Percentiles rank a stretch among this genome's conserved stretches.
Evolutionary conservation across 2,888 invertebrate genomes (phyloP).

Genomic region (Temnothorax rugatulus): DNA sequence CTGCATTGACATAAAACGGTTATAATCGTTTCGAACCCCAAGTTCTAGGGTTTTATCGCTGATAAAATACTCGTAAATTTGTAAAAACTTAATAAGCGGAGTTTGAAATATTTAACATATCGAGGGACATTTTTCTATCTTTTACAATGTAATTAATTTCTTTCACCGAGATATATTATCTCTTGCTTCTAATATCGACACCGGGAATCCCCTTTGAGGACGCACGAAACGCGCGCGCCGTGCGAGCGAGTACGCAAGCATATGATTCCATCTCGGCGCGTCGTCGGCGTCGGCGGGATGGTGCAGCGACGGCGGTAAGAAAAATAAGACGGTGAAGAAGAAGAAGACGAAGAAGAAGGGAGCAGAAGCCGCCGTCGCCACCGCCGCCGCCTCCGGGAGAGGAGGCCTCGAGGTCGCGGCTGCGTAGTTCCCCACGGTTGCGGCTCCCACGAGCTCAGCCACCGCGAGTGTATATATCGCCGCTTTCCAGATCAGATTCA

Average conservation of each 20-base stretch:
- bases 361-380: conserved; percentile 42
- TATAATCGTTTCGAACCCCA: no score
- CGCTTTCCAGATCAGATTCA: conserved; percentile 80
- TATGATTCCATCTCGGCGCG: conserved; percentile 22
- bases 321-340: conserved; percentile 55
- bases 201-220: not conserved
- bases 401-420: conserved; percentile 71
- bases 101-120: not conserved
- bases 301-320: conserved; percentile 16
- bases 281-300: conserved; percentile 19
- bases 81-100: not conserved
- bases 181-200: not conserved
- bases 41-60: not conserved
- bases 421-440: conserved; percentile 70
- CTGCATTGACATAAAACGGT: not conserved
- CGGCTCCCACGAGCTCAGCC: conserved; percentile 70
- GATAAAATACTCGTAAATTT: not conserved
- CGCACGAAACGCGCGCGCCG: not conserved
- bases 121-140: not conserved
- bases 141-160: not conserved
- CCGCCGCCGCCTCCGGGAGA: conserved; percentile 64
- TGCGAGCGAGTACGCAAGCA: conserved; percentile 3
- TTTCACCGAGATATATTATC: not conserved
- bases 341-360: conserved; percentile 46
- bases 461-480: conserved; percentile 59